These are phyloP conservation scores for Condylura cristata DNA, from an alignment of 2,113 vertebrate species.

Conservation along the genomic window DNA sequence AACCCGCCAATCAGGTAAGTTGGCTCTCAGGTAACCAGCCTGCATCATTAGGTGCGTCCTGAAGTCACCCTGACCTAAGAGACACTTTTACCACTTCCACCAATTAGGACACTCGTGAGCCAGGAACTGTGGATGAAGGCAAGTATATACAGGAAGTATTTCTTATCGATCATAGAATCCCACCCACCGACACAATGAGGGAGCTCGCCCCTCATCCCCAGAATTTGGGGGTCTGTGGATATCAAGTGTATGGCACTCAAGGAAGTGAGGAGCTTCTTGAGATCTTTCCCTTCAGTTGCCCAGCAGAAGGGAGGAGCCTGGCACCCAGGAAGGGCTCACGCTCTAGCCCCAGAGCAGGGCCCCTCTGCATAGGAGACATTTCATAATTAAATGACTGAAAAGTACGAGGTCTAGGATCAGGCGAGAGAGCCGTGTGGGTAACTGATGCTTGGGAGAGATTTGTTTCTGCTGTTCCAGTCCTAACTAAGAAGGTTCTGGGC, in stretches of 20 bases:
- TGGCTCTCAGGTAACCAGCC: too few species aligned
- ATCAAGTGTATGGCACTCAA: accelerated
- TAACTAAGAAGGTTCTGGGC: neutral
- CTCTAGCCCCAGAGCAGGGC: neutral
- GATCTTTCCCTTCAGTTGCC: neutral
- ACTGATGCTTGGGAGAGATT: neutral
- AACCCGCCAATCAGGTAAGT: too few species aligned
- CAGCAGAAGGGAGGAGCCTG: neutral
- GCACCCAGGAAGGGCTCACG: too few species aligned
- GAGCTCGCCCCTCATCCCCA: neutral
- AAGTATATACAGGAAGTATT: too few species aligned
- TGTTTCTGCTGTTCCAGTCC: neutral
- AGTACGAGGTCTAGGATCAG: neutral
- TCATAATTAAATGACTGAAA: neutral
- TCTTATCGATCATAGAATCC: too few species aligned
- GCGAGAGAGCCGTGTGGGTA: accelerated
- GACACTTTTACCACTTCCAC: too few species aligned
- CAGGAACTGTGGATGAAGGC: too few species aligned
- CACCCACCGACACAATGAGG: neutral
- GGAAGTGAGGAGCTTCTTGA: too few species aligned
- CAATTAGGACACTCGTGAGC: too few species aligned
- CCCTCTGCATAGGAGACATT: neutral
- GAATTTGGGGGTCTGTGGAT: neutral
- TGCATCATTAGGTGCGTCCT: too few species aligned
- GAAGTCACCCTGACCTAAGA: too few species aligned